Conservation (phyloP, 2,113 vertebrate genomes). For the Catharus fuscescens region DNA sequence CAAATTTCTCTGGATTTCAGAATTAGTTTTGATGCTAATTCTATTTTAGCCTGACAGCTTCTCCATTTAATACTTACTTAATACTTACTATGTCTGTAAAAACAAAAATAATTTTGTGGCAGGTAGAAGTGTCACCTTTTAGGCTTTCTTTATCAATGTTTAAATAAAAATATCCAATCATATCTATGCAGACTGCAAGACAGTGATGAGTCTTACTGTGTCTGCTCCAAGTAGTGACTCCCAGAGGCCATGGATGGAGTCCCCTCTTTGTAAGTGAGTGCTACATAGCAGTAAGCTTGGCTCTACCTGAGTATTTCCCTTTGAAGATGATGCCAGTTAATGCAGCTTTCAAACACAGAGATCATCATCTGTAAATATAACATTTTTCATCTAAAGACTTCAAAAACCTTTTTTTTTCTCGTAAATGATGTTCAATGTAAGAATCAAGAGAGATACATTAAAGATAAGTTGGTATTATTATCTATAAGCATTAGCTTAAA, state of each 20-base stretch:
- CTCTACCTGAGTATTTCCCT: neutral
- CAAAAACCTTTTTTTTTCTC: neutral
- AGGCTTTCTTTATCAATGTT: neutral
- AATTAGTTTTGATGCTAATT: slow-evolving; percentile 8
- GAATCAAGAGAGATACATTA: slow-evolving; percentile 11
- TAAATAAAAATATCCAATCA: neutral
- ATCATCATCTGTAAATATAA: neutral
- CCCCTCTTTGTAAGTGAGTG: neutral
- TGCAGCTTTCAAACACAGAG: neutral
- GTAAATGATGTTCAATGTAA: neutral
- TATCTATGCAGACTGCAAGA: neutral
- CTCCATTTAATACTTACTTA: neutral
- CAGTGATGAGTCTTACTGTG: neutral
- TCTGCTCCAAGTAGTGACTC: neutral
- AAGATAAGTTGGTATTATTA: slow-evolving; percentile 16
- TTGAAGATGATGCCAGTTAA: neutral
- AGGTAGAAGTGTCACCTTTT: neutral
- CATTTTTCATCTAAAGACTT: neutral
- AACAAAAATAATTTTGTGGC: neutral
- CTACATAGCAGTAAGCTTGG: neutral
- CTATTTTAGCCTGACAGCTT: neutral
- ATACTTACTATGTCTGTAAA: neutral
- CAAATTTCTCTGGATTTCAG: neutral
- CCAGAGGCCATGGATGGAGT: neutral
- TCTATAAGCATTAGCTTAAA: slow-evolving; percentile 29